Evolutionary conservation across 2,113 vertebrate species (phyloP).

Genomic region (Capreolus pygargus): DNA sequence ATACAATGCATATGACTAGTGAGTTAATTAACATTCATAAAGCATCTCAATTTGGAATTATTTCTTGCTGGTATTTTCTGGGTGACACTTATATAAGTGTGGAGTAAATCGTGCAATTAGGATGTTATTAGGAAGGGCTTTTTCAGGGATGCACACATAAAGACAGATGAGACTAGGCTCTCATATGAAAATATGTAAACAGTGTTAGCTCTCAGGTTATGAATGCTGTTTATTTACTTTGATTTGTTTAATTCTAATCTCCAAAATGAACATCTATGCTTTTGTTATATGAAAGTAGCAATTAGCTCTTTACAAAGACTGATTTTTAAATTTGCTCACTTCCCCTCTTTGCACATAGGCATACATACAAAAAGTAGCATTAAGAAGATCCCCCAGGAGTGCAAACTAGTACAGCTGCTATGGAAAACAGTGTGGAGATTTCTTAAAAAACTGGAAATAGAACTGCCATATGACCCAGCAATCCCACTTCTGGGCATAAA

Average conservation of each 20-base stretch:
- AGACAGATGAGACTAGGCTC: background rate
- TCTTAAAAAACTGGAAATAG: too few relatives aligned
- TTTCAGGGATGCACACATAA: background rate
- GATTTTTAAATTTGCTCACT: background rate
- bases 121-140: background rate
- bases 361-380: accelerated
- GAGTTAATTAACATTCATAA: background rate
- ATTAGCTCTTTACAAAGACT: background rate
- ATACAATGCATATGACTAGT: background rate
- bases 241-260: background rate
- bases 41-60: background rate
- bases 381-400: accelerated
- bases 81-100: background rate
- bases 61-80: background rate
- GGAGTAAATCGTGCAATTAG: background rate
- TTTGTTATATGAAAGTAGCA: background rate
- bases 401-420: too few relatives aligned
- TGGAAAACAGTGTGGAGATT: too few relatives aligned
- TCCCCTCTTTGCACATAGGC: background rate
- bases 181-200: background rate
- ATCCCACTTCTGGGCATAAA: too few relatives aligned
- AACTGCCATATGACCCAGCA: too few relatives aligned
- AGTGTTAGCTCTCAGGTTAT: background rate
- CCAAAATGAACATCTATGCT: background rate
- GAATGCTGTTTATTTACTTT: background rate